Conservation (phyloP, 2,888 invertebrate species). For the Vanessa cardui region DNA sequence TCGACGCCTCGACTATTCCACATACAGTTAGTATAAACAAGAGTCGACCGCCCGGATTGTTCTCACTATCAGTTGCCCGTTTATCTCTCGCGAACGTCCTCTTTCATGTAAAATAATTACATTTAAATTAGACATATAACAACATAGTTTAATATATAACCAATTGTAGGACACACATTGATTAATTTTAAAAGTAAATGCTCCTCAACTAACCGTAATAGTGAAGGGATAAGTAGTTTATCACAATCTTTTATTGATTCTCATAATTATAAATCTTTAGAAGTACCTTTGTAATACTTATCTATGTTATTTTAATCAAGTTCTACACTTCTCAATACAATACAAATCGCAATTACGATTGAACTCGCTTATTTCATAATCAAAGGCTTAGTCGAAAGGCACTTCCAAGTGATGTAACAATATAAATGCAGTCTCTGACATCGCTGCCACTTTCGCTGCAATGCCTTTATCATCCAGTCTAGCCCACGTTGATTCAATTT, state of each 20-base stretch:
- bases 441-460: slow-evolving; percentile 35
- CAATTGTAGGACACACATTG: too few relatives aligned
- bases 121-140: background rate
- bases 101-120: background rate
- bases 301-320: background rate
- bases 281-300: background rate
- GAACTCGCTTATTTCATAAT: slow-evolving; percentile 41
- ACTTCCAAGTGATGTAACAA: slow-evolving; percentile 37
- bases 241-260: too few relatives aligned
- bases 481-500: slow-evolving; percentile 20
- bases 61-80: slow-evolving; percentile 17
- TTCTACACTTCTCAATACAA: background rate
- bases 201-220: too few relatives aligned
- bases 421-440: slow-evolving; percentile 36
- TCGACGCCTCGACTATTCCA: slow-evolving; percentile 34
- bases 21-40: slow-evolving; percentile 30
- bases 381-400: slow-evolving; percentile 41
- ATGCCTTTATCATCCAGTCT: slow-evolving; percentile 23
- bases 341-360: slow-evolving; percentile 11
- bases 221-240: too few relatives aligned
- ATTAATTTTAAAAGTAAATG: too few relatives aligned
- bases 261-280: background rate
- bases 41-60: slow-evolving; percentile 18
- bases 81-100: slow-evolving; percentile 1
- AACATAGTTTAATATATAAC: background rate